Conservation (phyloP, 2,797 vertebrate species). For the Lithobates pipiens region DNA sequence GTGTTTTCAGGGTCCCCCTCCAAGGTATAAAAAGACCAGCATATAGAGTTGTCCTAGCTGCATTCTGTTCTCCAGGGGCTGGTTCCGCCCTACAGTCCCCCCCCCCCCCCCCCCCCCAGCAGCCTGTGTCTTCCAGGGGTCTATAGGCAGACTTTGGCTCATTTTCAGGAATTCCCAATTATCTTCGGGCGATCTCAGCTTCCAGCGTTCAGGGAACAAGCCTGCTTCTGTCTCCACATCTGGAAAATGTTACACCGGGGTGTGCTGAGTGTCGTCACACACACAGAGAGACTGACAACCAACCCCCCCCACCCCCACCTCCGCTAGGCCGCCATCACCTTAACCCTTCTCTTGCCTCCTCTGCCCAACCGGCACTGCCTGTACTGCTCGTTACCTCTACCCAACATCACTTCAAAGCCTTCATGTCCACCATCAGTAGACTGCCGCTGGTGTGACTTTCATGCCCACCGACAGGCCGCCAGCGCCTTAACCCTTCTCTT, state of each 20-base stretch:
- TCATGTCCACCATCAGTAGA: too few species aligned
- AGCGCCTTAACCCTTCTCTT: too few species aligned
- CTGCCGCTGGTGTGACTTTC: too few species aligned
- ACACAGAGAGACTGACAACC: background rate
- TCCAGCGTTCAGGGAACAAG: constrained; percentile 72
- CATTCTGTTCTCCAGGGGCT: background rate
- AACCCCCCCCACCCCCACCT: background rate
- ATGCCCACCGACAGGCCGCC: too few species aligned
- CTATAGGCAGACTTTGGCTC: constrained; percentile 66
- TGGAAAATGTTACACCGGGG: constrained; percentile 71
- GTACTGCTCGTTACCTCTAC: too few species aligned
- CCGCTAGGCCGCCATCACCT: background rate
- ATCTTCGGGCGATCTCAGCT: constrained; percentile 70
- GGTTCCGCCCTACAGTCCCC: constrained; percentile 41
- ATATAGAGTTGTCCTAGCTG: too few species aligned
- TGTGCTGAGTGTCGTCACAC: constrained; percentile 64
- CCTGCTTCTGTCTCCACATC: constrained; percentile 73
- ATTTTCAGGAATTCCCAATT: constrained; percentile 71
- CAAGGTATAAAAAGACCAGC: too few species aligned
- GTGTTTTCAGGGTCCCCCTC: too few species aligned
- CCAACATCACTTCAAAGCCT: too few species aligned
- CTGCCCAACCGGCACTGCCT: too few species aligned
- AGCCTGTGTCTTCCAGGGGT: constrained; percentile 42
- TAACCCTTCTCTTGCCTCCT: constrained; percentile 36
- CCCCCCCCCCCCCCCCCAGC: background rate